Evolutionary conservation across 2,797 vertebrate species (phyloP).

Genomic region (Cyprinodon diabolis): DNA sequence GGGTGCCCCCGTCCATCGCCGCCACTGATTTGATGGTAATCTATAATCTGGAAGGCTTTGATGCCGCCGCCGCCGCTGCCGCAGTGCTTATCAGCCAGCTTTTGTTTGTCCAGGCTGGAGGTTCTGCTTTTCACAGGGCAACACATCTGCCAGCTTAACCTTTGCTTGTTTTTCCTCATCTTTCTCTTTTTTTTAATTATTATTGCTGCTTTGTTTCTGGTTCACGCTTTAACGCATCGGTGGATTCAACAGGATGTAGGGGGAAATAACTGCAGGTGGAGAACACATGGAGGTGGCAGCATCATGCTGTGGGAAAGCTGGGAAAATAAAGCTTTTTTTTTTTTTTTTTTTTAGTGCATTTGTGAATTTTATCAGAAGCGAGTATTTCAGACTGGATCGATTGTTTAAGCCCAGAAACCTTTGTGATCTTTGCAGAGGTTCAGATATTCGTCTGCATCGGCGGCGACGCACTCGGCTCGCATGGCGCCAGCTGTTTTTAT

Average conservation of each 20-base stretch:
- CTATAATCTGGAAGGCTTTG: conserved; percentile 65
- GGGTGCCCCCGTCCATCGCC: conserved; percentile 44
- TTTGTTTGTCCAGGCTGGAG: conserved; percentile 55
- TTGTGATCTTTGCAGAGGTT: conserved; percentile 10
- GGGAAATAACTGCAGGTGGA: no score
- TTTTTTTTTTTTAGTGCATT: not conserved
- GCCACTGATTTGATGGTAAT: conserved; percentile 58
- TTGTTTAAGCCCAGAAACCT: not conserved
- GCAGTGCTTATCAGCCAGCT: conserved; percentile 47
- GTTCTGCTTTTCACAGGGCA: conserved; percentile 52
- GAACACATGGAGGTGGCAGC: not conserved
- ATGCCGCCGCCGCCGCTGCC: conserved; percentile 22
- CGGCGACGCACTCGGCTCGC: conserved; percentile 52
- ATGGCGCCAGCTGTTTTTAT: conserved; percentile 71
- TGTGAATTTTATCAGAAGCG: no score
- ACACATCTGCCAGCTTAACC: conserved; percentile 48
- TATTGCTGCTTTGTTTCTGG: conserved; percentile 10
- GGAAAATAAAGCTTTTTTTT: not conserved
- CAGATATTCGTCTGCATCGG: conserved; percentile 37
- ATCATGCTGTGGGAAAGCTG: not conserved
- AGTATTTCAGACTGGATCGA: not conserved
- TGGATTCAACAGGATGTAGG: not conserved
- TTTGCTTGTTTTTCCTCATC: conserved; percentile 24
- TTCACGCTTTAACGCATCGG: conserved; percentile 16
- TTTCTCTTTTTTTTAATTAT: not conserved